Evolutionary conservation across 2,888 invertebrate genomes (phyloP), one percentile per base, ranked within the genome.

Genomic region (Laspeyria flexula): DNA sequence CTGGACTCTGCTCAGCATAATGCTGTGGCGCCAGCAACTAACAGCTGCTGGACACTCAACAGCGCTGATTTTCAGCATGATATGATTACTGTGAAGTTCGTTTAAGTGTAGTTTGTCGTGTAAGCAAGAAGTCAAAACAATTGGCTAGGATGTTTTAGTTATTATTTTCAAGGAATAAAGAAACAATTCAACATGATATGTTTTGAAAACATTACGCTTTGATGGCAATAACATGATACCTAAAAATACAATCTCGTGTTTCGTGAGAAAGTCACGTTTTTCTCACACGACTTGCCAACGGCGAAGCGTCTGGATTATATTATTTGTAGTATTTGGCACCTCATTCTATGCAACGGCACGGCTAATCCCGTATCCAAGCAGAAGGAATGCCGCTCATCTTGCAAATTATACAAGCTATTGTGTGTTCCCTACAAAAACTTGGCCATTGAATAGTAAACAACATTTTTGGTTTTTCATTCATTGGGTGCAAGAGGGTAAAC

Each of bases 371-470:
- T 25, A 21, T 45, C 35, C 42, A 43, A 43, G 42, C 40, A 11
- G 23, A 27, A 34, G 41, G 45, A 49, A 56, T 64, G 49, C 39
- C 33, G 33, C 43, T 27, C 47, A 50, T 60, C 59, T 56, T 62
- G 56, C 60, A 64, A 59, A 62, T 60, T 62, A 60, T 58, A 52
- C 35, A 42, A 34, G 25, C 30, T 43, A 56, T 65, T 60, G 50
- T 71, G 49, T 51, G 34, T 43, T 37, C 39, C 12, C 40, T 46
- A 54, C 44, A 67, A 69, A 71, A 69, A 66, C 59, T 70, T 73
- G 62, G 55, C 67, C 47, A 25, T 39, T 46, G 42, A 57, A 70
- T 59, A 43, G 54, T 63, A 54, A 69, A 68, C 58, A 59, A 35
- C 16, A 18, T 18, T 55, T 51, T 50, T 56, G 52, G 45, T 42